Percentiles rank a stretch among this genome's conserved stretches.
Conservation (phyloP, 2,888 invertebrate genomes). For the Cepaea hortensis region DNA sequence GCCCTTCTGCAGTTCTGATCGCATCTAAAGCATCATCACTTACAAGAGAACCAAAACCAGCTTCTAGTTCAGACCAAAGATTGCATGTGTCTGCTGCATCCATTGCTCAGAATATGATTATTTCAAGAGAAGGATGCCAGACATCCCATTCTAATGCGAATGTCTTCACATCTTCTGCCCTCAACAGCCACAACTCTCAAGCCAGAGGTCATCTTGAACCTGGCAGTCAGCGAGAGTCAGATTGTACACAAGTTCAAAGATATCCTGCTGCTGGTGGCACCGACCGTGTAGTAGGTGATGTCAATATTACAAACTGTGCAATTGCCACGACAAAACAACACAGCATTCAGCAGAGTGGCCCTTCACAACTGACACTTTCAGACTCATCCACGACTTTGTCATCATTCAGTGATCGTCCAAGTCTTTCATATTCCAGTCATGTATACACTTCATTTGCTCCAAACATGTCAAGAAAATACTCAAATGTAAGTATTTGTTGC, state of each 20-base stretch:
- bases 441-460: not conserved
- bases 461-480: not conserved
- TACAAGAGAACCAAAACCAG: not conserved
- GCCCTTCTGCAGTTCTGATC: not conserved
- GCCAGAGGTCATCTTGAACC: not conserved
- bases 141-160: no score
- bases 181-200: not conserved
- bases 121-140: no score
- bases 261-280: not conserved
- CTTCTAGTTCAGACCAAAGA: not conserved
- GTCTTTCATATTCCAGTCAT: conserved; percentile 31
- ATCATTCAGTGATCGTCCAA: not conserved
- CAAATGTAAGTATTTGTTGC: conserved; percentile 4
- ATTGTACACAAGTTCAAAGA: not conserved
- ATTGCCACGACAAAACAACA: not conserved
- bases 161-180: no score
- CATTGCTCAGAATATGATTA: no score
- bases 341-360: not conserved
- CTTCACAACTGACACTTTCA: not conserved
- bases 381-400: not conserved
- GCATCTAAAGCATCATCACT: not conserved
- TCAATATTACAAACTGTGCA: not conserved
- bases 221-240: not conserved
- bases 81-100: not conserved
- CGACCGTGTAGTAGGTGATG: not conserved